These are phyloP conservation scores for Zele albiditarsus DNA, from an alignment of 2,888 invertebrate species.

Conservation along the genomic window DNA sequence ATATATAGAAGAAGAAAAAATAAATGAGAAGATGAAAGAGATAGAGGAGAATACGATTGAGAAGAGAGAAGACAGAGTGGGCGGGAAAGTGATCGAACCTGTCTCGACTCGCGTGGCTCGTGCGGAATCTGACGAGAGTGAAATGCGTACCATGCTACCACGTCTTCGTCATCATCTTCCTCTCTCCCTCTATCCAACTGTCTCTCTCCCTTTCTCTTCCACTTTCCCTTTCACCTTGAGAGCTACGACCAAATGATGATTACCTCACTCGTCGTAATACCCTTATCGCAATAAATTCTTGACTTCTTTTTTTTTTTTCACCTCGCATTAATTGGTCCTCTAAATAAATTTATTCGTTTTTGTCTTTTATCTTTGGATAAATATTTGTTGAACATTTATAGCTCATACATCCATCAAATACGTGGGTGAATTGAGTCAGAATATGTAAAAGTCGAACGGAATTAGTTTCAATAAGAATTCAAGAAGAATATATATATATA, in stretches of 20 bases:
- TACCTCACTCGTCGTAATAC: not conserved
- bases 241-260: not conserved
- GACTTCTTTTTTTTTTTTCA: not conserved
- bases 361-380: not conserved
- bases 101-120: slow-evolving; percentile 52
- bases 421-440: no score
- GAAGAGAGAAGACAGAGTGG: slow-evolving; percentile 36
- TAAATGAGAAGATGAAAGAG: not conserved
- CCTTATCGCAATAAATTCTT: not conserved
- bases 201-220: slow-evolving; percentile 24
- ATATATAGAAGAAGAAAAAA: not conserved
- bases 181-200: slow-evolving; percentile 12
- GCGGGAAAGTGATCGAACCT: slow-evolving; percentile 55
- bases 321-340: not conserved
- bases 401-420: no score
- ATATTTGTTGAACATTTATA: no score
- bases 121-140: slow-evolving; percentile 63
- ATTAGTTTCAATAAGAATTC: not conserved
- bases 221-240: slow-evolving; percentile 11
- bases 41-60: slow-evolving; percentile 23
- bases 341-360: not conserved
- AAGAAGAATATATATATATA: not conserved
- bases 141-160: slow-evolving; percentile 56
- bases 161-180: not conserved
- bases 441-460: not conserved